Percentiles rank a stretch among this genome's conserved stretches.
These are phyloP conservation scores for Neotoma lepida DNA, from an alignment of 2,113 vertebrate genomes.

Conservation along the genomic window DNA sequence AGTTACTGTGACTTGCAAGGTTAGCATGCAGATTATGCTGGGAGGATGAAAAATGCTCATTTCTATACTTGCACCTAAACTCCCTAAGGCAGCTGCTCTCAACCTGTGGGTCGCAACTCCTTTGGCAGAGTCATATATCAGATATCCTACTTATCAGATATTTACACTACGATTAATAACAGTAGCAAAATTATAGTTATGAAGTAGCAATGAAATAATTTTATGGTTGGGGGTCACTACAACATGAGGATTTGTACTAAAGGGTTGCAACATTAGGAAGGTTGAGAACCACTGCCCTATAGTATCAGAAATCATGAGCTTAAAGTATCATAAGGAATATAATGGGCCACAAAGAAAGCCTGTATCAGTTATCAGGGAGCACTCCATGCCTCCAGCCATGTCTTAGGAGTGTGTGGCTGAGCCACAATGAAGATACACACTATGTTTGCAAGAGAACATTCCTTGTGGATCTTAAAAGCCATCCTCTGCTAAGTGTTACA, in stretches of 20 bases:
- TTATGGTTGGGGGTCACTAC: neutral
- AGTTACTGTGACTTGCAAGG: constrained; percentile 57
- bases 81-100: neutral
- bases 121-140: neutral
- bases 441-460: neutral
- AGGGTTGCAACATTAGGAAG: neutral
- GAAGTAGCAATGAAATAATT: neutral
- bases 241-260: neutral
- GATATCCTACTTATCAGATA: neutral
- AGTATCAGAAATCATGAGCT: constrained; percentile 59
- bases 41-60: constrained; percentile 44
- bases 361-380: neutral
- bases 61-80: constrained; percentile 28
- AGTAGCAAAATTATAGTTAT: neutral
- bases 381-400: constrained; percentile 13
- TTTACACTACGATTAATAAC: neutral
- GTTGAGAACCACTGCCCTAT: neutral
- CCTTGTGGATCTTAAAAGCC: neutral
- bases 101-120: neutral
- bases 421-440: neutral
- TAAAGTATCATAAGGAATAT: constrained; percentile 57
- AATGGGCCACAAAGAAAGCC: constrained; percentile 39
- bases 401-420: neutral
- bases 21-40: constrained; percentile 63
- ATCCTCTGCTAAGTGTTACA: neutral